Evolutionary conservation across 2,113 vertebrate genomes (phyloP).

Genomic region (Polyodon spathula): DNA sequence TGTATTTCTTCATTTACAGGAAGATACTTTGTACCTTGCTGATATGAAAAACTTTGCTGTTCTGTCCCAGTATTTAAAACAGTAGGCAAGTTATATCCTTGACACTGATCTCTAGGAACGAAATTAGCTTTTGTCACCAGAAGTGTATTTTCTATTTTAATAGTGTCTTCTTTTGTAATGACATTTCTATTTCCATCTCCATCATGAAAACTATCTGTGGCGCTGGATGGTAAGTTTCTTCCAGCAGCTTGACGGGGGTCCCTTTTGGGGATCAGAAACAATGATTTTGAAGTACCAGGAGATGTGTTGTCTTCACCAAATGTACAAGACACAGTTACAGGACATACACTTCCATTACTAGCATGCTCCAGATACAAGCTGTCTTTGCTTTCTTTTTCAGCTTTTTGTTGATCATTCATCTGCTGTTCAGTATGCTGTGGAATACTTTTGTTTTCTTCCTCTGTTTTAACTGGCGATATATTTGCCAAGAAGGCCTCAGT

Average conservation of each 20-base stretch:
- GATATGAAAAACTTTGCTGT: constrained; percentile 39
- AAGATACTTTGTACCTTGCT: constrained; percentile 42
- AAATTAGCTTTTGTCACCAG: constrained; percentile 22
- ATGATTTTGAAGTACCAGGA: constrained; percentile 44
- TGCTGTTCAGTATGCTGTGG: constrained; percentile 46
- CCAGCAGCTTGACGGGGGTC: constrained; percentile 67
- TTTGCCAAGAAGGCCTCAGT: constrained; percentile 81
- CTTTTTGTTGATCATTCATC: constrained; percentile 34
- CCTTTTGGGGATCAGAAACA: constrained; percentile 59
- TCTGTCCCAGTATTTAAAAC: constrained; percentile 33
- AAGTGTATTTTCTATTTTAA: constrained; percentile 33
- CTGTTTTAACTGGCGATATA: constrained; percentile 55
- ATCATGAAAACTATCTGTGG: constrained; percentile 19
- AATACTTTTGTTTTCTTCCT: constrained; percentile 45
- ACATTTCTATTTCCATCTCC: background rate
- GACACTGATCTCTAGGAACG: constrained; percentile 22
- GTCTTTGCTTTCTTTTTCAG: constrained; percentile 37
- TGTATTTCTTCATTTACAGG: constrained; percentile 33
- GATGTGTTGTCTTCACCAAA: constrained; percentile 41
- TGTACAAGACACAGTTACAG: constrained; percentile 1
- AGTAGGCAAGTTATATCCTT: constrained; percentile 28
- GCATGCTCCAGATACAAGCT: constrained; percentile 20
- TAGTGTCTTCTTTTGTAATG: constrained; percentile 47
- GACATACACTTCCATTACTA: constrained; percentile 36
- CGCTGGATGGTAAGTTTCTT: constrained; percentile 63